Evolutionary conservation across 2,888 invertebrate species (phyloP), one percentile per base, ranked within the genome.

Genomic region (Unio pictorum): DNA sequence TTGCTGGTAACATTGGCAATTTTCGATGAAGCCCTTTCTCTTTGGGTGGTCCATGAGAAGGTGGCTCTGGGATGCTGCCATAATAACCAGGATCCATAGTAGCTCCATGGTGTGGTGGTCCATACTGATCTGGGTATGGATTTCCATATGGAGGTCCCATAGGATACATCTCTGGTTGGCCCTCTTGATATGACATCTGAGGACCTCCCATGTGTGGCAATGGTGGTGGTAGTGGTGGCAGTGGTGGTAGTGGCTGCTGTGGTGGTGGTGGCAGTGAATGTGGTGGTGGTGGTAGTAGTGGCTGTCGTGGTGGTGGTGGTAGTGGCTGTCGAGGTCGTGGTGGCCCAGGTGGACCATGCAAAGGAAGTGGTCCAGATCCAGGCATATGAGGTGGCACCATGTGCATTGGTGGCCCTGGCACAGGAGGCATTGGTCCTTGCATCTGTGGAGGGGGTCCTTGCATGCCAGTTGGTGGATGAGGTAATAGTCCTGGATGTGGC

Each of bases 381-480:
- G 68, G 67, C 23, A 58, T 72, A 26, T 67, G 71, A 30, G 74
- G 66, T 54, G 71, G 66, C 58, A 64, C 61, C 23, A 68, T 59
- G 54, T 61, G 71, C 3, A 65, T 66, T 54, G 67, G 63, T 17
- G 68, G 66, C 17, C 68, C 61, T 28, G 69, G 60, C 26, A 45
- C 57, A 55, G 61, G 34, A 61, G 60, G 66, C 8, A 65, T 23
- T 56, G 71, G 56, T 58, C 70, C 72, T 75, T 77, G 60, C 61
- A 70, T 54, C 56, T 58, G 60, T 69, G 56, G 61, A 30, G 34
- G 61, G 55, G 55, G 30, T 67, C 7, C n/a, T 26, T 55, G 66
- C 64, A 20, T 55, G 17, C 23, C 64, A n/a, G 58, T 73, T 64
- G 58, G 68, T 66, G 28, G 66, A 61, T 61, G 71, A 15, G 45